These are phyloP conservation scores for Chymomyza caudatula DNA, from an alignment of 2,888 invertebrate genomes.

Conservation along the genomic window DNA sequence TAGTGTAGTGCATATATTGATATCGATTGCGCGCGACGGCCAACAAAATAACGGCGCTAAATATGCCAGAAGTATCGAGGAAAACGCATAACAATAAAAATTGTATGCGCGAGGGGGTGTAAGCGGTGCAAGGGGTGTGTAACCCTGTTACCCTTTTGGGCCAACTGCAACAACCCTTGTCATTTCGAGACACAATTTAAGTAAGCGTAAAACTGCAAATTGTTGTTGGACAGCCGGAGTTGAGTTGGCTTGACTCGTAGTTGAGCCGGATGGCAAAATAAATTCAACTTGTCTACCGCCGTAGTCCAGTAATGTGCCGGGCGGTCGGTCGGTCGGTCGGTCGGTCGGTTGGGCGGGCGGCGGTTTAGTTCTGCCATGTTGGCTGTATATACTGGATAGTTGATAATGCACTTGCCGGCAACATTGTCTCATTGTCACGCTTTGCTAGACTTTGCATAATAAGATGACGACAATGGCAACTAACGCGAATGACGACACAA, in stretches of 20 bases:
- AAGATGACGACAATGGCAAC: constrained; percentile 45
- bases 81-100: constrained; percentile 62
- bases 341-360: no score
- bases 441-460: constrained; percentile 61
- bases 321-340: no score
- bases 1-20: constrained; percentile 41
- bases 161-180: constrained; percentile 41
- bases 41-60: constrained; percentile 4
- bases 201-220: constrained; percentile 73
- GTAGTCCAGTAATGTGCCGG: no score
- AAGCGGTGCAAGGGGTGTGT: not conserved
- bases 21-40: constrained; percentile 53
- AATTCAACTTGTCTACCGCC: constrained; percentile 47
- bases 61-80: not conserved
- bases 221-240: constrained; percentile 50
- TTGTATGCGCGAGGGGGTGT: constrained; percentile 38
- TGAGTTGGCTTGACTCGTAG: constrained; percentile 1
- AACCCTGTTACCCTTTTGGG: constrained; percentile 33
- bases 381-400: no score
- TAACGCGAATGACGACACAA: not conserved
- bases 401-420: constrained; percentile 46
- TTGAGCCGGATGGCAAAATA: constrained; percentile 35
- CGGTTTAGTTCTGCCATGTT: no score
- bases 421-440: constrained; percentile 66
- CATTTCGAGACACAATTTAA: constrained; percentile 70